These are phyloP conservation scores for Geopemphigus sp. DNA, from an alignment of 1,140 invertebrate species.

Conservation along the genomic window DNA sequence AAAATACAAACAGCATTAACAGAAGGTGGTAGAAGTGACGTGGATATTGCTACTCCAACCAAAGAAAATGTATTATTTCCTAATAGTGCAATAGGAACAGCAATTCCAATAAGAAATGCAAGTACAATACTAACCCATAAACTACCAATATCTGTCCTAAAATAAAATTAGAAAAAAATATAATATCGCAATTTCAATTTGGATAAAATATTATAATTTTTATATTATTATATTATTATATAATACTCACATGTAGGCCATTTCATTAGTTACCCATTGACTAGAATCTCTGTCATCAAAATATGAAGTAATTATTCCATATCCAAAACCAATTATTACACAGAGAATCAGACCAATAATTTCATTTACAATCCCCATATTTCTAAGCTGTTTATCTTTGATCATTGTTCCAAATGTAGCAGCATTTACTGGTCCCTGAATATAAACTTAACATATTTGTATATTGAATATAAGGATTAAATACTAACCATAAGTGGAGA, in stretches of 20 bases:
- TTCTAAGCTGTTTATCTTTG: conserved; percentile 63
- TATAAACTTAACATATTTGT: too few relatives aligned
- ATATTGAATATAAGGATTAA: too few relatives aligned
- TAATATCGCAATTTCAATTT: conserved; percentile 1
- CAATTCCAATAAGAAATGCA: conserved; percentile 71
- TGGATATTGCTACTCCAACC: conserved; percentile 78
- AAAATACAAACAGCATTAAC: conserved; percentile 67
- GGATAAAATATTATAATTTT: neutral
- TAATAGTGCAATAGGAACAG: conserved; percentile 71
- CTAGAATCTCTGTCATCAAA: conserved; percentile 62
- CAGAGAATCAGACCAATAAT: conserved; percentile 65
- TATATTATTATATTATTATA: too few relatives aligned
- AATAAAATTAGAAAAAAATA: conserved; percentile 50
- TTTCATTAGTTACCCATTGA: conserved; percentile 68
- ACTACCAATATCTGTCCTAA: conserved; percentile 63
- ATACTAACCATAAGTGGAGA: conserved; percentile 70
- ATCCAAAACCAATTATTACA: conserved; percentile 67
- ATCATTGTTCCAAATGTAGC: conserved; percentile 71
- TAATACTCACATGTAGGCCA: conserved; percentile 63
- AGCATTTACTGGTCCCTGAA: conserved; percentile 71
- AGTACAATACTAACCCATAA: conserved; percentile 68
- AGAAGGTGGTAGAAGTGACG: conserved; percentile 73
- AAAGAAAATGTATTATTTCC: conserved; percentile 71
- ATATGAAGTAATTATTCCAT: conserved; percentile 63
- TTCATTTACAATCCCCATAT: conserved; percentile 64